These are phyloP conservation scores for Chrysomela aeneicollis DNA, from an alignment of 2,888 invertebrate genomes.

Conservation along the genomic window DNA sequence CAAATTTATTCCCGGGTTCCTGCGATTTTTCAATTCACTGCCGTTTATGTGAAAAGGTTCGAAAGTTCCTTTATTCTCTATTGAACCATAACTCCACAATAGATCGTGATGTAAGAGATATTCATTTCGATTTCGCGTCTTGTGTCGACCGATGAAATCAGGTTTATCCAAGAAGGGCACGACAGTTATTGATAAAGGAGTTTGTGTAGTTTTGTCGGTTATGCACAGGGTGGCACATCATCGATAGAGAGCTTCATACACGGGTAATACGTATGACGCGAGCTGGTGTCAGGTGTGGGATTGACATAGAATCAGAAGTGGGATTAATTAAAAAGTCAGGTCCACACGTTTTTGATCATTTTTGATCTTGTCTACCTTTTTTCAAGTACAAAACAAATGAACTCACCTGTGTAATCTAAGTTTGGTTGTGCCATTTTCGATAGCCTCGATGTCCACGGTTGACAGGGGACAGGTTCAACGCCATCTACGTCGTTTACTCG, in stretches of 20 bases:
- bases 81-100: not conserved
- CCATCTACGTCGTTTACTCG: slow-evolving; percentile 73
- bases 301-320: too few relatives aligned
- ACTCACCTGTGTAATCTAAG: slow-evolving; percentile 87
- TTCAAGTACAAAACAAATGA: too few relatives aligned
- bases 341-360: too few relatives aligned
- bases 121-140: not conserved
- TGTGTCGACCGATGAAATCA: not conserved
- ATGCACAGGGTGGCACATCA: too few relatives aligned
- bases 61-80: not conserved
- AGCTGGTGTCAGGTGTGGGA: too few relatives aligned
- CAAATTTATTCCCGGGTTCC: not conserved
- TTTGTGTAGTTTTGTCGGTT: too few relatives aligned
- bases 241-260: too few relatives aligned
- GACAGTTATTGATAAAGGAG: not conserved
- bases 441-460: slow-evolving; percentile 89
- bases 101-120: not conserved
- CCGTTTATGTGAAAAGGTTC: not conserved
- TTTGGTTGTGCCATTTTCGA: slow-evolving; percentile 95
- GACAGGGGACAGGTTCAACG: slow-evolving; percentile 76
- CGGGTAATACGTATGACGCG: too few relatives aligned
- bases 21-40: not conserved
- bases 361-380: too few relatives aligned
- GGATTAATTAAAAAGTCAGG: too few relatives aligned
- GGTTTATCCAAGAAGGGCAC: not conserved